phyloP scores from a whole-genome alignment of 2,888 invertebrate genomes.

The Nemotelus pantherinus region DNA sequence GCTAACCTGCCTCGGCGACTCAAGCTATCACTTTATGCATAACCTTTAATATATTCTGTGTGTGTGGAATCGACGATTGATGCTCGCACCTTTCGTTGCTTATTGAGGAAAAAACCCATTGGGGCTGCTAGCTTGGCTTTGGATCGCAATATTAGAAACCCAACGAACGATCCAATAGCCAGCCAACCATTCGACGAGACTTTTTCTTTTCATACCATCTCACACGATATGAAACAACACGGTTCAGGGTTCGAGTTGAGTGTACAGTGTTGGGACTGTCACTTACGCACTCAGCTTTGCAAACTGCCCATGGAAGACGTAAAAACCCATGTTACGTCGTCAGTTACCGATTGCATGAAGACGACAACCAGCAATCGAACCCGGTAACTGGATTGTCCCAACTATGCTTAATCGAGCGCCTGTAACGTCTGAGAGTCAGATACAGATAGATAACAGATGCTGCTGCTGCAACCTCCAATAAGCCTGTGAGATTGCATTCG shows the following conservation, averaged over 20 bases:
- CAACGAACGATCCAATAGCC: conserved; percentile 3
- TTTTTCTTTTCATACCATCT: conserved; percentile 22
- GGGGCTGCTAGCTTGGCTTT: neutral
- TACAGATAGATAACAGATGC: too few relatives aligned
- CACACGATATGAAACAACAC: neutral
- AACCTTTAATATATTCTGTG: conserved; percentile 38
- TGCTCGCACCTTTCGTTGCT: conserved; percentile 33
- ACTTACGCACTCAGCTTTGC: conserved; percentile 14
- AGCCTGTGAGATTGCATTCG: too few relatives aligned
- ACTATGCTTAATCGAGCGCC: too few relatives aligned
- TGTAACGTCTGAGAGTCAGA: too few relatives aligned
- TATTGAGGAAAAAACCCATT: conserved; percentile 23
- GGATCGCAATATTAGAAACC: conserved; percentile 29
- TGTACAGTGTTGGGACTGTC: neutral
- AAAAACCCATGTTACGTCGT: conserved; percentile 25
- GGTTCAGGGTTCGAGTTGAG: conserved; percentile 12
- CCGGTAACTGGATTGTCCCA: too few relatives aligned
- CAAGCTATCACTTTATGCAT: conserved; percentile 36
- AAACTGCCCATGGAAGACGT: conserved; percentile 7
- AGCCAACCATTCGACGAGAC: conserved; percentile 7
- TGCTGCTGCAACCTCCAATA: too few relatives aligned
- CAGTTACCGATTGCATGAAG: neutral
- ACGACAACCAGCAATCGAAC: too few relatives aligned
- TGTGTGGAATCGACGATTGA: neutral
- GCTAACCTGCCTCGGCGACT: neutral